phyloP scores from a whole-genome alignment of 2,888 invertebrate species.

The Cerastis leucographa region DNA sequence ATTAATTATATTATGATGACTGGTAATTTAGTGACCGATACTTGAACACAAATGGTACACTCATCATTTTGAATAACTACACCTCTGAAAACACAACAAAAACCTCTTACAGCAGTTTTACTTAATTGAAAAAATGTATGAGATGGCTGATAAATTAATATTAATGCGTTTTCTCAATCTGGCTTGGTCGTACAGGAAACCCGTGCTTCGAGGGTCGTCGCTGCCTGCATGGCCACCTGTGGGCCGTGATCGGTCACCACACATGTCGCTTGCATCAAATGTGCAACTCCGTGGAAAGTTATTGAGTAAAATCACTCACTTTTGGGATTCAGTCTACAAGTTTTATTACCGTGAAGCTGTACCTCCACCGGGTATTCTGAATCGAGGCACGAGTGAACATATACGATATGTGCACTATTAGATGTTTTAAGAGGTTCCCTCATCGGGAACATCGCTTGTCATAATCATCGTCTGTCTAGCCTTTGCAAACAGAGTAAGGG shows the following conservation, averaged over 20 bases:
- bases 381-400: neutral
- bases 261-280: constrained; percentile 10
- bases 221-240: constrained; percentile 70
- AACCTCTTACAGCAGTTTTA: neutral
- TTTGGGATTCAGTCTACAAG: constrained; percentile 34
- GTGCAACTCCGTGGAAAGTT: constrained; percentile 1
- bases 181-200: constrained; percentile 17
- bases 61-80: neutral
- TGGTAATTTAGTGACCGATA: neutral
- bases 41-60: neutral
- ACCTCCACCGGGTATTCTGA: constrained; percentile 1
- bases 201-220: constrained; percentile 17
- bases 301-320: neutral
- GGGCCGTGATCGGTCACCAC: constrained; percentile 56
- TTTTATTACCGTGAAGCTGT: constrained; percentile 22
- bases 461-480: no score
- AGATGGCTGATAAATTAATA: neutral
- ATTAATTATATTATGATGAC: neutral
- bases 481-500: no score
- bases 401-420: constrained; percentile 4
- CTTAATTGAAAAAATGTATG: neutral
- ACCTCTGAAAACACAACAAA: neutral
- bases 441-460: neutral
- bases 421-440: neutral
- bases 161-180: neutral